Base-by-base conservation (phyloP, 1,140 invertebrate species). In the Periplaneta americana region DNA sequence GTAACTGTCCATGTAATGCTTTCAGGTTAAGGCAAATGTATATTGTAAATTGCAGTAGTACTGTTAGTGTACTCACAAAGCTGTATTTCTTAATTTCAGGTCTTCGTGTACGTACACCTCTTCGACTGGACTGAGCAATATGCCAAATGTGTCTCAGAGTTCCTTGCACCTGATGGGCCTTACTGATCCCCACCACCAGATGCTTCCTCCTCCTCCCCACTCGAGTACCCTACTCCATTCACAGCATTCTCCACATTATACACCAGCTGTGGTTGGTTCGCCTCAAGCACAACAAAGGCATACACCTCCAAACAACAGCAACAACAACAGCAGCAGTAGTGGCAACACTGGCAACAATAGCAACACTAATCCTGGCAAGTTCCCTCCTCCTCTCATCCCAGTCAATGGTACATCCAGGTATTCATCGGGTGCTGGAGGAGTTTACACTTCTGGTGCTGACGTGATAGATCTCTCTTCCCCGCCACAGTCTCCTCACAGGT, bases 321-420 rank as follows among this genome's bases (percentile, higher is more conserved):
- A 22, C 22, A 48, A 22, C 48, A 66, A n/a, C 48, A 66, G 13
- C 48, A 66, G 22, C 34, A 85, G 85, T 13, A 66, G 48, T 66
- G 28, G 11, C 48, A 66, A 66, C 48, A 31, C 84, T 89, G 81
- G 22, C 34, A 85, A 85, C 22, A 66, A n/a, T 66, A 66, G 11
- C 48, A 66, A 66, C 48, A 66, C 6, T 66, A 66, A 66, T 66
- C 28, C 48, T n/a, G 28, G 6, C 48, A 91, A 91, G 79, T 90
- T 90, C 84, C 91, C 91, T 81, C 90, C 91, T 75, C 91, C 91
- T 28, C 85, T 92, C 39, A 90, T 92, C 84, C 90, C 91, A 79
- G 90, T 91, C 17, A 79, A 79, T 18, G 79, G 81, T 36, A 36
- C 78, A 37, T 35, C 81, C 28, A 34, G 48, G 4, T 66, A 80